phyloP scores from a whole-genome alignment of 1,140 invertebrate species.

The Platorchestia sp. region DNA sequence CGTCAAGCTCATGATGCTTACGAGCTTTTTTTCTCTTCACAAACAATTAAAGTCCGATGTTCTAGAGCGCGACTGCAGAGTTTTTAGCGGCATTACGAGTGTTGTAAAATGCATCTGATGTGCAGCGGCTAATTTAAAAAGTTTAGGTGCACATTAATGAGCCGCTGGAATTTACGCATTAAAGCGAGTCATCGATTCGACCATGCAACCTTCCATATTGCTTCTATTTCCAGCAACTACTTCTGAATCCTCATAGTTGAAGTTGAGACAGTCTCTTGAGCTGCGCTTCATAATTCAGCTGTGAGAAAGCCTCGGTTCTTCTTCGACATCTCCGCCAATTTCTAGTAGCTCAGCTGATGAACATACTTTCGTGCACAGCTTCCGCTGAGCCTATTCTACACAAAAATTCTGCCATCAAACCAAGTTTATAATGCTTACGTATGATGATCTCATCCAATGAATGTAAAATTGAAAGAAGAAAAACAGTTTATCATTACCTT shows the following conservation, averaged over 20 bases:
- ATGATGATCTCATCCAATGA: no score
- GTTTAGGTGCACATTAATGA: neutral
- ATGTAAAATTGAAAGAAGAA: no score
- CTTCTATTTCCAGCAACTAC: no score
- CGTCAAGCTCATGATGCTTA: neutral
- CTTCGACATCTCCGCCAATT: neutral
- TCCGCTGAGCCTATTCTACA: neutral
- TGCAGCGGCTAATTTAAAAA: neutral
- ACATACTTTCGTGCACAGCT: neutral
- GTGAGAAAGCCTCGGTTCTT: neutral
- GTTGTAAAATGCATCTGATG: neutral
- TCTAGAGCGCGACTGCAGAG: no score
- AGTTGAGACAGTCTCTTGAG: neutral
- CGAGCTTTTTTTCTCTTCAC: neutral
- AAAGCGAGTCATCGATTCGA: no score
- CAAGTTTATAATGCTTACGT: no score
- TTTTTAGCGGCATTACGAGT: neutral
- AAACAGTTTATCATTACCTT: no score
- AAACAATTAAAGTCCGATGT: no score
- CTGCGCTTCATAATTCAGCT: neutral
- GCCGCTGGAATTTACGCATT: neutral
- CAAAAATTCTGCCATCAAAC: neutral
- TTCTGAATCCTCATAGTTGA: neutral
- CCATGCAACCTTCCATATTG: no score
- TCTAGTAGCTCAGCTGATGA: neutral